Evolutionary conservation across 2,888 invertebrate species (phyloP).

Genomic region (Schizaphis graminum): DNA sequence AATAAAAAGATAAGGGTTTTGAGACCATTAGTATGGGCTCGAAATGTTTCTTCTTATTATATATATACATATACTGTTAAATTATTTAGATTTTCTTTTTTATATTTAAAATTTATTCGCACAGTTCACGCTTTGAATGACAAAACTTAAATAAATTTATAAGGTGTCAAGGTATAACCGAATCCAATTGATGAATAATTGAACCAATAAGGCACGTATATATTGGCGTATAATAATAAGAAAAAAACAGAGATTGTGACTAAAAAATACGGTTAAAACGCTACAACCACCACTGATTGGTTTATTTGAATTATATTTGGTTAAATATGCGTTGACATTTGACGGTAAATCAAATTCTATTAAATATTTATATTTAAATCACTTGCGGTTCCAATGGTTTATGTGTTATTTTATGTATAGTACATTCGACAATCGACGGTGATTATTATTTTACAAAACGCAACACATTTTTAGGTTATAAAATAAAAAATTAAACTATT

Average conservation of each 20-base stretch:
- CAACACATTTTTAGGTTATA: background rate
- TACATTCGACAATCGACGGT: background rate
- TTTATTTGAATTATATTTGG: background rate
- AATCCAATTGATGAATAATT: constrained; percentile 41
- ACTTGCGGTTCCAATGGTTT: background rate
- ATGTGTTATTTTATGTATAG: background rate
- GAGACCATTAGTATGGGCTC: constrained; percentile 36
- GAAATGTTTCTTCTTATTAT: background rate
- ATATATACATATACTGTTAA: constrained; percentile 16
- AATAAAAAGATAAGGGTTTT: constrained; percentile 48
- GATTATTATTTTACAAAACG: background rate
- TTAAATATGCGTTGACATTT: constrained; percentile 12
- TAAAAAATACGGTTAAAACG: background rate
- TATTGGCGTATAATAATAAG: background rate
- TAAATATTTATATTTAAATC: background rate
- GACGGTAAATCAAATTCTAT: background rate
- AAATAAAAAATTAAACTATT: background rate
- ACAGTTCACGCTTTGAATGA: constrained; percentile 33
- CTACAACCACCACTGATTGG: background rate
- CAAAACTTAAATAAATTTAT: constrained; percentile 35
- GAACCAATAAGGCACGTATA: constrained; percentile 49
- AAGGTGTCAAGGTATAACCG: constrained; percentile 14
- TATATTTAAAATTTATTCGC: constrained; percentile 33
- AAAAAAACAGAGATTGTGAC: background rate
- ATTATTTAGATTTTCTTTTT: constrained; percentile 53